phyloP scores from a whole-genome alignment of 1,140 invertebrate genomes.

The Pogonognathellus flavescens region DNA sequence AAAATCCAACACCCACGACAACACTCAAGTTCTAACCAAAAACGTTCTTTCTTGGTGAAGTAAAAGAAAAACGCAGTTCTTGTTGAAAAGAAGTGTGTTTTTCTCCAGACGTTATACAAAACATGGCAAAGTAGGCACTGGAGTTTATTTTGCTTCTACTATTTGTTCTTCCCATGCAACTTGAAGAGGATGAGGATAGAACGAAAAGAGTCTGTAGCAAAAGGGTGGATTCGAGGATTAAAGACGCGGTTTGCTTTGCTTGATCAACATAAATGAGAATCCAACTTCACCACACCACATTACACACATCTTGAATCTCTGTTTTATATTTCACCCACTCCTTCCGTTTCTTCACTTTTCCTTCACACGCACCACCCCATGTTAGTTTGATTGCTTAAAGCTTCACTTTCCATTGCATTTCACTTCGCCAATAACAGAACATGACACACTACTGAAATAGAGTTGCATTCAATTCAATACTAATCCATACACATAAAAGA shows the following conservation, averaged over 20 bases:
- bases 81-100: not conserved
- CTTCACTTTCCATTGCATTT: constrained; percentile 22
- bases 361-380: constrained; percentile 3
- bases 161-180: constrained; percentile 33
- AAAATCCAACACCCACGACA: too few relatives aligned
- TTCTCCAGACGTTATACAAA: not conserved
- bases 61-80: too few relatives aligned
- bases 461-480: constrained; percentile 27
- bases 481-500: constrained; percentile 4
- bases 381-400: constrained; percentile 14
- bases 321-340: not conserved
- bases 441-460: constrained; percentile 16
- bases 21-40: too few relatives aligned
- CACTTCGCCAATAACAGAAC: not conserved
- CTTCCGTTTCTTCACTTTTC: constrained; percentile 29
- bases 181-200: not conserved
- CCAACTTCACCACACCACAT: constrained; percentile 23
- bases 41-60: too few relatives aligned
- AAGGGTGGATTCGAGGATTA: constrained; percentile 1
- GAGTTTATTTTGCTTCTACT: not conserved
- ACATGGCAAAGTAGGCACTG: too few relatives aligned
- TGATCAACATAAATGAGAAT: constrained; percentile 29
- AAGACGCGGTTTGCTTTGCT: constrained; percentile 29
- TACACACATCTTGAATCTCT: constrained; percentile 28
- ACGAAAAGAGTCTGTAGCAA: not conserved